phyloP scores from a whole-genome alignment of 2,113 vertebrate genomes.

The Panthera uncia region DNA sequence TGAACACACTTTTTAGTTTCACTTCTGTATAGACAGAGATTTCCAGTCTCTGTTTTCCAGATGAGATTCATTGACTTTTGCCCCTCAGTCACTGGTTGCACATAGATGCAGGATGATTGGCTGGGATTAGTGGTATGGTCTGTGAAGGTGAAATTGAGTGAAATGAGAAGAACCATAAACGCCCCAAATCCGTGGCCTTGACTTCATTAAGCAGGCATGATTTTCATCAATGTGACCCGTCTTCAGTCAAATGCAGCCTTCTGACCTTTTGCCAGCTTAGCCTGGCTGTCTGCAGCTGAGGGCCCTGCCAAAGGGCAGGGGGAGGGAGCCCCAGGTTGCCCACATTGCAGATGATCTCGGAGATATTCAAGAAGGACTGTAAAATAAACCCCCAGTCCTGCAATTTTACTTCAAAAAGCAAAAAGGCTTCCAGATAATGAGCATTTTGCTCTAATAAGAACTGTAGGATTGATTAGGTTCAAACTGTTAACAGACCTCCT shows the following conservation, averaged over 20 bases:
- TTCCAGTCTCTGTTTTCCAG: background rate
- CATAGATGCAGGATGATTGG: background rate
- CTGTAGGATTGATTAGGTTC: constrained; percentile 60
- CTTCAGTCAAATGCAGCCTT: constrained; percentile 30
- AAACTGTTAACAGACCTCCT: constrained; percentile 54
- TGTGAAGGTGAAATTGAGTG: constrained; percentile 50
- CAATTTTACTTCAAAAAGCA: constrained; percentile 57
- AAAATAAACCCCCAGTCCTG: background rate
- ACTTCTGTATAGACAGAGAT: background rate
- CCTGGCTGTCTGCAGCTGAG: constrained; percentile 19
- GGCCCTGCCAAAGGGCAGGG: background rate
- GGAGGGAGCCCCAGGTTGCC: background rate
- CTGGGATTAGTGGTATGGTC: background rate
- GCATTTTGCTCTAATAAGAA: constrained; percentile 54
- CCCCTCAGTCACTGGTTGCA: constrained; percentile 28
- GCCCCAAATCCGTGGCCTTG: background rate
- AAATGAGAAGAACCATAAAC: constrained; percentile 3
- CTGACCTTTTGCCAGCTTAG: constrained; percentile 61
- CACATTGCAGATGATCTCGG: background rate
- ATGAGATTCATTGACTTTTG: background rate
- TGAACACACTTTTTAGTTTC: background rate
- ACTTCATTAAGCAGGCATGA: background rate
- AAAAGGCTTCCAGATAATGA: constrained; percentile 51
- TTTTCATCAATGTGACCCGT: constrained; percentile 18
- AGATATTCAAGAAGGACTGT: background rate